Evolutionary conservation across 2,113 vertebrate genomes (phyloP).

Genomic region (Callipepla squamata): DNA sequence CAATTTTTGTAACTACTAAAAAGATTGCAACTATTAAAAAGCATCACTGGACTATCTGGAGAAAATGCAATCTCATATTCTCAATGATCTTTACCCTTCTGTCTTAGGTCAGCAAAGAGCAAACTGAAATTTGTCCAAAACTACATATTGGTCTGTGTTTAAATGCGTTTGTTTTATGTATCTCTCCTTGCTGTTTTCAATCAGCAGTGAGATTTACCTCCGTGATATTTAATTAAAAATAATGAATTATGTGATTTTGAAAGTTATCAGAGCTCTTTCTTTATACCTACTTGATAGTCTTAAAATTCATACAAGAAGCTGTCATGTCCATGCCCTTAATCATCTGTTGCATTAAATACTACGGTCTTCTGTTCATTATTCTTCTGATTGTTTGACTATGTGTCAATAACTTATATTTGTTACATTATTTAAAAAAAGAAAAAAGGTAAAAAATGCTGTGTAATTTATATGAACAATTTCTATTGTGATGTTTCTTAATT

Average conservation of each 20-base stretch:
- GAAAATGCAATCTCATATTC: neutral
- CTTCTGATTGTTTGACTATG: neutral
- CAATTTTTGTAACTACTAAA: neutral
- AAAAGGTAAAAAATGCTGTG: neutral
- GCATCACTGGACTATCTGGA: neutral
- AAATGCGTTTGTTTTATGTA: neutral
- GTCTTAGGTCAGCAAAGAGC: neutral
- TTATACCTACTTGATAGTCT: neutral
- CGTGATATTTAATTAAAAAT: neutral
- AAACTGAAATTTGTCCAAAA: neutral
- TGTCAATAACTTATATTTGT: neutral
- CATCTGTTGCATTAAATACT: neutral
- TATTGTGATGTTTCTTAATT: neutral
- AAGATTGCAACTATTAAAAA: neutral
- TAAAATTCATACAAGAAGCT: neutral
- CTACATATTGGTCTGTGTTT: neutral
- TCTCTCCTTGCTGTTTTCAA: neutral
- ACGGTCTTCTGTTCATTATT: neutral
- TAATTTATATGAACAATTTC: neutral
- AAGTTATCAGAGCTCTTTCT: neutral
- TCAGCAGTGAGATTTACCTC: neutral
- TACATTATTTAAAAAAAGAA: neutral
- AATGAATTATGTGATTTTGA: neutral
- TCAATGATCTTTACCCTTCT: neutral
- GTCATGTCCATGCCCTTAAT: neutral